These are phyloP conservation scores for Paramuricea clavata DNA, from an alignment of 92 coral and sea anemone species.

Conservation along the genomic window DNA sequence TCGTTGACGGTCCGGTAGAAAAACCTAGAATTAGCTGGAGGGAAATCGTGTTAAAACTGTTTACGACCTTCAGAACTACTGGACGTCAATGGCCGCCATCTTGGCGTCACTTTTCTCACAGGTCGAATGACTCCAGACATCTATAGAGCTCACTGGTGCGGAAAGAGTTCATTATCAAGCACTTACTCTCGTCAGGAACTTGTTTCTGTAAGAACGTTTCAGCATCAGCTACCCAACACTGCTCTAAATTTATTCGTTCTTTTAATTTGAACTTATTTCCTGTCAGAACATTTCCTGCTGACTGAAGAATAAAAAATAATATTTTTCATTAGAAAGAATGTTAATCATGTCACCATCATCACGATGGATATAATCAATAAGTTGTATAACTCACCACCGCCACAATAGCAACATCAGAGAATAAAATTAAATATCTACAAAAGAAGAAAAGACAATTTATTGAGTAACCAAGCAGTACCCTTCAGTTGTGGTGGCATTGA, in stretches of 20 bases:
- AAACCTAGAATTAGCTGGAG: too few species aligned
- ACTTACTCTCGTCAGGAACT: slow-evolving; percentile 85
- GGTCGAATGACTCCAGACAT: too few species aligned
- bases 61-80: too few species aligned
- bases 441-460: slow-evolving; percentile 3
- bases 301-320: slow-evolving; percentile 44
- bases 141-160: neutral
- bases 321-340: neutral
- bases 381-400: slow-evolving; percentile 75
- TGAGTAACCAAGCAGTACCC: neutral
- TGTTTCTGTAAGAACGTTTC: slow-evolving; percentile 83
- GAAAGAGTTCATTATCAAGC: neutral
- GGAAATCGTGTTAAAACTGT: too few species aligned
- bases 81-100: too few species aligned
- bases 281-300: slow-evolving; percentile 85
- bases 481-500: too few species aligned
- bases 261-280: slow-evolving; percentile 92
- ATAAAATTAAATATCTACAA: slow-evolving; percentile 88
- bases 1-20: too few species aligned
- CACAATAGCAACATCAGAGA: slow-evolving; percentile 82
- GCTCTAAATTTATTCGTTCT: slow-evolving; percentile 72
- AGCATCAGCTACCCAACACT: slow-evolving; percentile 80
- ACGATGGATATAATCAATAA: neutral
- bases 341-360: too few species aligned
- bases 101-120: too few species aligned